Evolutionary conservation across 2,888 invertebrate genomes (phyloP), one percentile per base, ranked within the genome.

Genomic region (Philonicus albiceps): DNA sequence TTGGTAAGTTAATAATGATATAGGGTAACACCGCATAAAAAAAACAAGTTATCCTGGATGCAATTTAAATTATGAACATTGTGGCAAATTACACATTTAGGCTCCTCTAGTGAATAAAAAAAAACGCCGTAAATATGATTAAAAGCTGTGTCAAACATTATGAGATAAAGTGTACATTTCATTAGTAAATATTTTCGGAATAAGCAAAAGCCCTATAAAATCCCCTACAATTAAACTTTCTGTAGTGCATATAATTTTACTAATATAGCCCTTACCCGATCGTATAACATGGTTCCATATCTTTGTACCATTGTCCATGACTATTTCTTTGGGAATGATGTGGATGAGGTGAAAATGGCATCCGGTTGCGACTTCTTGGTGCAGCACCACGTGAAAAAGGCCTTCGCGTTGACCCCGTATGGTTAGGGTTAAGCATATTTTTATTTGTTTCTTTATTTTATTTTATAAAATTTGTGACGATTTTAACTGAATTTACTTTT

Each of bases 301-400:
- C 91, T 88, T 90, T 90, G 87, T 89, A 89, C 89, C 89, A 89
- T 87, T 89, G 90, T 86, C 88, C 89, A 89, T 86, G 89, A 89
- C 85, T 90, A 89, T 86, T 89, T 89, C 87, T 89, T 89, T 87
- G 90, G 87, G 90, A 90, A 86, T 90, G 90, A 89, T 90, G 90
- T 8, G 89, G 90, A 89, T 92, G 91, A 76, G 92, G 91, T 83
- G 92, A 92, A 88, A 91, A 92, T 43, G 91, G 90, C 89, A 91
- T 90, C 74, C 92, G 91, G 64, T 91, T 91, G 40, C 92, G 91
- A 88, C 91, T 91, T 86, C 92, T 91, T 78, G 91, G 90, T 31
- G 91, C 90, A 80, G 91, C 91, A 88, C 92, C 92, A 84, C 92
- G 91, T 84, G 92, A 92, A 89, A 92, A 92, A 53, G 92, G 90